Conservation (phyloP, 2,888 invertebrate genomes). For the Oligia fasciuncula region DNA sequence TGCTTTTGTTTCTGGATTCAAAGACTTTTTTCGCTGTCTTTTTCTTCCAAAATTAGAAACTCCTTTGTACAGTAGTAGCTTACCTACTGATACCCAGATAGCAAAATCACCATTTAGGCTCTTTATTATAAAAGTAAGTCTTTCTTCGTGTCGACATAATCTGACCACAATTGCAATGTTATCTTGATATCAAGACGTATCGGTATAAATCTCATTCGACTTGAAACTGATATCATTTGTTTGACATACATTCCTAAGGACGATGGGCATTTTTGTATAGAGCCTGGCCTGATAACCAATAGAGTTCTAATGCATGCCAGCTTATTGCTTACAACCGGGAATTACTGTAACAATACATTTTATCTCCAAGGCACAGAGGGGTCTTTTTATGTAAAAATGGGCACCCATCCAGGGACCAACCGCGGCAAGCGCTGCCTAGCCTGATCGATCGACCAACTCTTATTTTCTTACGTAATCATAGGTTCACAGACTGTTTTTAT, state of each 20-base stretch:
- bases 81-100: not conserved
- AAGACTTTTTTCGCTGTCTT: not conserved
- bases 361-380: no score
- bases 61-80: no score
- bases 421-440: no score
- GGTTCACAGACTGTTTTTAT: slow-evolving; percentile 1
- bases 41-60: not conserved
- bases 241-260: slow-evolving; percentile 1
- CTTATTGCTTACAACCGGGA: no score
- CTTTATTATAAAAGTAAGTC: not conserved
- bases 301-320: no score
- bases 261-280: no score
- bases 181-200: slow-evolving; percentile 37
- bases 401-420: no score
- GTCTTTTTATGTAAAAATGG: no score
- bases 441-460: no score
- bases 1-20: not conserved
- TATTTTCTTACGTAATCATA: not conserved
- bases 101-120: not conserved
- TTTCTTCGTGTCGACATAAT: not conserved
- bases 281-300: no score
- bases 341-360: no score
- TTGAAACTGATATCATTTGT: slow-evolving; percentile 22
- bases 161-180: slow-evolving; percentile 30
- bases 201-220: slow-evolving; percentile 31